Evolutionary conservation across 2,113 vertebrate species (phyloP), one percentile per base, ranked within the genome.

Genomic region (Gasterosteus nipponicus): DNA sequence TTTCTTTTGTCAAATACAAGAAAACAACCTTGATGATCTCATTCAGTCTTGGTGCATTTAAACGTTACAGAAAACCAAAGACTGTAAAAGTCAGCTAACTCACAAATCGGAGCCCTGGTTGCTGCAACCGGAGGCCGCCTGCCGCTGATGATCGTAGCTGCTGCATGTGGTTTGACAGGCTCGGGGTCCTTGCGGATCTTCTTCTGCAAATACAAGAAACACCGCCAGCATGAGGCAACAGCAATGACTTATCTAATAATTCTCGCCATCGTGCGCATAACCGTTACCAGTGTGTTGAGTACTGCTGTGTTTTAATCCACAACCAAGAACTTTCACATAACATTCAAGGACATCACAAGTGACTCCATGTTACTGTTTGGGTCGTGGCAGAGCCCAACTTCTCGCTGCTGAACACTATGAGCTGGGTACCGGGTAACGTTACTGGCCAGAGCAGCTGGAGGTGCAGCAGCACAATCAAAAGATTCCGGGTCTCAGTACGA

Each of bases 141-240:
- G 41, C 62, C 56, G 6, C 85, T 77, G 0, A 86, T 68, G 22
- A 91, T 41, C 0, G 91, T 93, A 4, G 78, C 65, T 0, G 93
- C 90, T 8, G 71, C 56, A 49, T 82, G 87, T 1, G 88, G 68
- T 75, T 69, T 91, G n/a, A 62, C 31, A 0, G 41, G 4, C 0
- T 85, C 89, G 0, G 26, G 14, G 1, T 94, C 93, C 22, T 75
- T 92, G 1, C 93, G 91, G 0, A 77, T 41, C 69, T 41, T 93
- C 70, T 94, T 93, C 93, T 94, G 76, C 38, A 76, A 53, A 83
- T 29, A 74, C 46, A 77, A 69, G 60, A 75, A 62, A 39, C 35
- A 0, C 5, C 8, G 38, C 7, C 44, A 61, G 8, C 31, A 46
- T 26, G 18, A 72, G 49, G 0, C 6, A 18, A 56, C 0, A 74